phyloP scores from a whole-genome alignment of 2,888 invertebrate species.

The Heliothis peltigera region DNA sequence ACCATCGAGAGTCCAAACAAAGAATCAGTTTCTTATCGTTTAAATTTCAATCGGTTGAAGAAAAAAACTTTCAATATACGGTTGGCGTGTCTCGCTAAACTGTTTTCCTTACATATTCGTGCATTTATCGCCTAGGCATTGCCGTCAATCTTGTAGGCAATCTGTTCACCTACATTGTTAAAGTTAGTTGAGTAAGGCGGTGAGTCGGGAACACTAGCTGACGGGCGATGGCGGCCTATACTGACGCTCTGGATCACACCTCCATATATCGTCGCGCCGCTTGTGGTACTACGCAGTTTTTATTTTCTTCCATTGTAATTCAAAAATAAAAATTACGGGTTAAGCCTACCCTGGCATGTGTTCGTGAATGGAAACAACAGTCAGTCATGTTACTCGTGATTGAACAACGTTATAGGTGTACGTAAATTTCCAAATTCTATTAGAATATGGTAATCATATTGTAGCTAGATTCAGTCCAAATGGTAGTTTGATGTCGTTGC shows the following conservation, averaged over 20 bases:
- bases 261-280: conserved; percentile 91
- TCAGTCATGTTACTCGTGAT: conserved; percentile 32
- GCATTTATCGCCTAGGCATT: conserved; percentile 73
- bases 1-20: conserved; percentile 19
- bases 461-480: conserved; percentile 14
- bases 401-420: conserved; percentile 30
- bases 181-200: conserved; percentile 59
- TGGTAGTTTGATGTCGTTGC: conserved; percentile 29
- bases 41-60: conserved; percentile 77
- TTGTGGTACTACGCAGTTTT: conserved; percentile 78
- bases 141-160: conserved; percentile 73
- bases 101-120: conserved; percentile 76
- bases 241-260: conserved; percentile 89
- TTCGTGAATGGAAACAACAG: conserved; percentile 35
- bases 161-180: conserved; percentile 64
- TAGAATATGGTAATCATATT: conserved; percentile 35
- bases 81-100: conserved; percentile 82
- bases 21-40: conserved; percentile 54
- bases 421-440: conserved; percentile 36
- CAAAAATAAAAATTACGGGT: not conserved
- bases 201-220: conserved; percentile 39
- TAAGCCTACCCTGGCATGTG: conserved; percentile 1
- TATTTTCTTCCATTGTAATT: not conserved
- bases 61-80: conserved; percentile 70
- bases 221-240: conserved; percentile 73